Percentiles rank a stretch among this genome's conserved stretches.
Evolutionary conservation across 2,113 vertebrate genomes (phyloP).

Genomic region (Saccopteryx bilineata): DNA sequence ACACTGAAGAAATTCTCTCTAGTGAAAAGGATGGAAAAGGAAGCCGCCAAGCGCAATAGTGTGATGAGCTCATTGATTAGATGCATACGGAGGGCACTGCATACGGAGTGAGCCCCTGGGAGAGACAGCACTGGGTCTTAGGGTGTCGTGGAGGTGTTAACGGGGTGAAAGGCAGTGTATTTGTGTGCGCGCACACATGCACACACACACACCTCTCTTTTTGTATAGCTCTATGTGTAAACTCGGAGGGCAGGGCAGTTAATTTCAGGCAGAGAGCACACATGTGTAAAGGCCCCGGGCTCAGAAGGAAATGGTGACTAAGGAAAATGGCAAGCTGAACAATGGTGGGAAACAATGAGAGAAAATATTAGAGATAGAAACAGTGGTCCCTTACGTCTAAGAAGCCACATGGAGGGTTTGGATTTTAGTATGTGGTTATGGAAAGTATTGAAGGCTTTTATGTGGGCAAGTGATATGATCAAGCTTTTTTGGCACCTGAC

Average conservation of each 20-base stretch:
- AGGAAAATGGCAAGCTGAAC: background rate
- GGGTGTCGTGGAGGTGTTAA: background rate
- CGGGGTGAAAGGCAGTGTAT: background rate
- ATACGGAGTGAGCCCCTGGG: background rate
- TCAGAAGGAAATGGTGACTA: background rate
- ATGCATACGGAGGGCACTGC: background rate
- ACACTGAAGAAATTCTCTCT: background rate
- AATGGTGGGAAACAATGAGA: background rate
- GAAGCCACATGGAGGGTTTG: background rate
- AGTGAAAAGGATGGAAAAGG: background rate
- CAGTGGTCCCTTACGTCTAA: background rate
- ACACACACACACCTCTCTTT: background rate
- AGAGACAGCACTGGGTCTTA: too few relatives aligned
- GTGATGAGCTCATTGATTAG: background rate
- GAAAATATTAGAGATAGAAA: background rate
- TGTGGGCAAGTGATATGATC: background rate
- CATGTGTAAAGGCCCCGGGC: background rate
- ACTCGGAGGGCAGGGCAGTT: background rate
- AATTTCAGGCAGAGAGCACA: background rate
- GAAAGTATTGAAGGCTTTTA: slow-evolving; percentile 25
- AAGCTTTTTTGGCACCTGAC: background rate
- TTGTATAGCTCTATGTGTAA: background rate
- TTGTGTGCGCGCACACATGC: too few relatives aligned
- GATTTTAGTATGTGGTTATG: background rate
- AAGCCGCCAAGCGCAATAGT: background rate